phyloP scores from a whole-genome alignment of 2,797 vertebrate genomes.

The Eleutherodactylus coqui region DNA sequence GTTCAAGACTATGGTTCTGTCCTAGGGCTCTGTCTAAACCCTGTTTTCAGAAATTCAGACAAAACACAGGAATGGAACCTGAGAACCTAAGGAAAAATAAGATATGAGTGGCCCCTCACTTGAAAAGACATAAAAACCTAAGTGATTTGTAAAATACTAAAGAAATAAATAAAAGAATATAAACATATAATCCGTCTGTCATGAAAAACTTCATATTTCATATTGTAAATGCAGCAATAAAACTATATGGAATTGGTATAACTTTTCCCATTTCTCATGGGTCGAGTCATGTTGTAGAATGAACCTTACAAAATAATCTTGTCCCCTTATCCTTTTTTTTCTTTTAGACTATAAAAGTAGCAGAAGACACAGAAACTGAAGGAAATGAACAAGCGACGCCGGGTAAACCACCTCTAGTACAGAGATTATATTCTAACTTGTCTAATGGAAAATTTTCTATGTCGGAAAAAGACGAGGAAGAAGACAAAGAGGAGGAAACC shows the following conservation, averaged over 20 bases:
- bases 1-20: too few species aligned
- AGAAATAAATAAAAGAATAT: not conserved
- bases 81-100: too few species aligned
- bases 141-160: too few species aligned
- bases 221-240: not conserved
- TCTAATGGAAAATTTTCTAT: not conserved
- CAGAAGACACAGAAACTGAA: not conserved
- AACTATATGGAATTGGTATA: not conserved
- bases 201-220: not conserved
- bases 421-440: conserved; percentile 22
- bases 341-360: conserved; percentile 35
- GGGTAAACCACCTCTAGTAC: not conserved
- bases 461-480: conserved; percentile 50
- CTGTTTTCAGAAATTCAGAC: too few species aligned
- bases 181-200: not conserved
- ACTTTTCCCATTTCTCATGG: not conserved
- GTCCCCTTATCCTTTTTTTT: not conserved
- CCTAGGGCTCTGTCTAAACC: too few species aligned
- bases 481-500: conserved; percentile 3
- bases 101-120: too few species aligned
- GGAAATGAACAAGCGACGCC: not conserved
- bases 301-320: not conserved
- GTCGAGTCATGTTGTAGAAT: too few species aligned
- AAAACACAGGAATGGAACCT: too few species aligned
- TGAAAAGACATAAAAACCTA: too few species aligned